phyloP scores from a whole-genome alignment of 2,888 invertebrate genomes.

The Patella pellucida region DNA sequence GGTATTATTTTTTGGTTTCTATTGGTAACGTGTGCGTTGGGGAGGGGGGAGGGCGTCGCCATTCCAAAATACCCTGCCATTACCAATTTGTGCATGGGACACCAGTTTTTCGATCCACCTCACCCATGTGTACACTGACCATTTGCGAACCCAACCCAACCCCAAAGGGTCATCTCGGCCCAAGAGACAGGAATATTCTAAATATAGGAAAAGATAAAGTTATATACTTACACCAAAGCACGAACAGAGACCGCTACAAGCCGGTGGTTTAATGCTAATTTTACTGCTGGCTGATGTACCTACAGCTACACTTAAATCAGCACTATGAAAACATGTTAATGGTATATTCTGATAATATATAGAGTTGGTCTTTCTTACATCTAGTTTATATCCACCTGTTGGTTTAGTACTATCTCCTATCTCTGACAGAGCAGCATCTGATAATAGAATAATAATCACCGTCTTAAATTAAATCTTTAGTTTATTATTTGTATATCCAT shows the following conservation, averaged over 20 bases:
- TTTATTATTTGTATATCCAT: no score
- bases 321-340: constrained; percentile 57
- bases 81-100: no score
- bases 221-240: constrained; percentile 55
- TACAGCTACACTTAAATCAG: constrained; percentile 53
- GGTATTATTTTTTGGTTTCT: no score
- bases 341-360: constrained; percentile 62
- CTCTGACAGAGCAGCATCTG: constrained; percentile 46
- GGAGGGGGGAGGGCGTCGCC: no score
- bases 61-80: no score
- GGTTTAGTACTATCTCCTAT: constrained; percentile 41
- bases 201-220: background rate
- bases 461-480: no score
- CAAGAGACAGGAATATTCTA: background rate
- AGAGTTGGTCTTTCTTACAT: constrained; percentile 54
- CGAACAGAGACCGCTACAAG: constrained; percentile 53
- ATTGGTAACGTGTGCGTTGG: no score
- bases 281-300: constrained; percentile 58
- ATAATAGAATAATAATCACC: no score
- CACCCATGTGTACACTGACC: constrained; percentile 9
- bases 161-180: background rate
- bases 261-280: constrained; percentile 42
- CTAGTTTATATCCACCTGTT: constrained; percentile 53
- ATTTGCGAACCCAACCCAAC: background rate
- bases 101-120: background rate